A percentile compares a stretch with the other conserved stretches of the same genome.
Evolutionary conservation across 2,888 invertebrate species (phyloP).

Genomic region (Thereva nobilitata): DNA sequence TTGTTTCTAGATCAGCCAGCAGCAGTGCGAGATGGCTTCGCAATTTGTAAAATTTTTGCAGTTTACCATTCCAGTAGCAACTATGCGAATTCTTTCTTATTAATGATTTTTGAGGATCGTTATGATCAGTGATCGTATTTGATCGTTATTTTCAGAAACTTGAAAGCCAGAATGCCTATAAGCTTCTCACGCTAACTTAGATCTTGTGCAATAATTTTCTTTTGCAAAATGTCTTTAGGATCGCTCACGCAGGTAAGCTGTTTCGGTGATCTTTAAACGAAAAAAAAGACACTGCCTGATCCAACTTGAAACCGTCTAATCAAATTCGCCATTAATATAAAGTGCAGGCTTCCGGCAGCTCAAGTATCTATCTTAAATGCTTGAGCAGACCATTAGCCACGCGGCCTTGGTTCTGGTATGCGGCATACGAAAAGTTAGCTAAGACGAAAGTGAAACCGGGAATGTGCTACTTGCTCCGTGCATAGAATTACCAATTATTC

Average conservation of each 20-base stretch:
- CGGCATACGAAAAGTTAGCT: not conserved
- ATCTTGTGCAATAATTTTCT: too few relatives aligned
- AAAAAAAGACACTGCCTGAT: not conserved
- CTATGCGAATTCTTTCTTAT: not conserved
- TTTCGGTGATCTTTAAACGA: not conserved
- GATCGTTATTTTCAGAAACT: constrained; percentile 14
- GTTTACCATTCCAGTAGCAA: constrained; percentile 15
- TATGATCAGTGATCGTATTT: not conserved
- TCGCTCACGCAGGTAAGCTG: not conserved
- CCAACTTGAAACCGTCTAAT: constrained; percentile 6
- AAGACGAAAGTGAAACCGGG: constrained; percentile 26
- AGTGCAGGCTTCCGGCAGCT: constrained; percentile 23
- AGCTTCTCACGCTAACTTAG: too few relatives aligned
- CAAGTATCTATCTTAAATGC: constrained; percentile 8
- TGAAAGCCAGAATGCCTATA: not conserved
- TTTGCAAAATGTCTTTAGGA: too few relatives aligned
- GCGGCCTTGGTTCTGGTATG: constrained; percentile 10
- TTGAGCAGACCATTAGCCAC: constrained; percentile 29
- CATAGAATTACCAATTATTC: not conserved
- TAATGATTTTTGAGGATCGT: not conserved
- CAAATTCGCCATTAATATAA: constrained; percentile 17
- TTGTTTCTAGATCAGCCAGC: not conserved
- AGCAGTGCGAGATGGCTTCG: constrained; percentile 1
- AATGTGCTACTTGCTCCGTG: constrained; percentile 21
- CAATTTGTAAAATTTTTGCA: constrained; percentile 23